Conservation (phyloP, 2,113 vertebrate species). For the Ivindomyrus marchei region DNA sequence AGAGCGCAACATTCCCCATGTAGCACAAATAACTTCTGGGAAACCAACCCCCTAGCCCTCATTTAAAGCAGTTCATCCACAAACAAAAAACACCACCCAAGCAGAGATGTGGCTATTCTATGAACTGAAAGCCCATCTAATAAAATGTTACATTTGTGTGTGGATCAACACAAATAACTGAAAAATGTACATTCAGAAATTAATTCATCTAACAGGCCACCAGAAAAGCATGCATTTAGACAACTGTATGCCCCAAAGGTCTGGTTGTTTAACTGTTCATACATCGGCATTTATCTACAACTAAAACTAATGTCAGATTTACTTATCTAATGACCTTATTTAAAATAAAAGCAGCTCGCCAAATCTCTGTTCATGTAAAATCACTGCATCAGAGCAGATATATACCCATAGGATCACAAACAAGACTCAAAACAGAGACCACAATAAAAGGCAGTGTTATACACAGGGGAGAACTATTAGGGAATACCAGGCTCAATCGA, state of each 20-base stretch:
- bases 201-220: background rate
- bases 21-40: background rate
- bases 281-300: background rate
- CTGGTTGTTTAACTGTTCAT: background rate
- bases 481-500: slow-evolving; percentile 13
- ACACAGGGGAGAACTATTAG: background rate
- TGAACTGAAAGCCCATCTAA: background rate
- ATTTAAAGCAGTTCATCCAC: background rate
- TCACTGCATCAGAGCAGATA: background rate
- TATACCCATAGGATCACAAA: background rate
- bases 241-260: background rate
- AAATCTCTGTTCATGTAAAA: background rate
- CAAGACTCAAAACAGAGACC: background rate
- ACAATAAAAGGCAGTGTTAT: background rate
- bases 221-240: background rate
- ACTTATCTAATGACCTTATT: background rate
- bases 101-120: background rate
- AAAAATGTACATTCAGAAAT: background rate
- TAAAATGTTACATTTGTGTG: background rate
- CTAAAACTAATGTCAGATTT: background rate
- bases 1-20: background rate
- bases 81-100: background rate
- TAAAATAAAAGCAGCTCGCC: background rate
- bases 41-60: background rate
- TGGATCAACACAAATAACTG: background rate